Evolutionary conservation across 1,140 invertebrate species (phyloP).

Genomic region (Aricia agestis): DNA sequence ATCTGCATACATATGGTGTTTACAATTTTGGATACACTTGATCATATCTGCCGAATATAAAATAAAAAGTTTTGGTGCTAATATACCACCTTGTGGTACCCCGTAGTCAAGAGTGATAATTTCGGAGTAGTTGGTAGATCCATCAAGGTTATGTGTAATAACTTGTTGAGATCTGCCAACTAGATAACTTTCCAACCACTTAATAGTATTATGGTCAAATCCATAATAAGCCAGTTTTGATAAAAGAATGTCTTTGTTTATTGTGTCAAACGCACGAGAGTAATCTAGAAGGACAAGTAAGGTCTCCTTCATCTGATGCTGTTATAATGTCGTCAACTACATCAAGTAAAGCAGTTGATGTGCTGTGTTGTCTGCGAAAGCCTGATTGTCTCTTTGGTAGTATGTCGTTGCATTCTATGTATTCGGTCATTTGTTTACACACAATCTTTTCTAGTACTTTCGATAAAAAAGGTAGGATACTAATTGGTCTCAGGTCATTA

Average conservation of each 20-base stretch:
- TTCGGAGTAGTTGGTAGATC: no score
- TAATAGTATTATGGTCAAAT: not conserved
- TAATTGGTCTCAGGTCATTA: not conserved
- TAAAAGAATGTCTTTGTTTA: not conserved
- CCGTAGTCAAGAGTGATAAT: no score
- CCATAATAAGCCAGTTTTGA: slow-evolving; percentile 10
- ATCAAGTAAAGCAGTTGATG: not conserved
- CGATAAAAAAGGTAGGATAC: not conserved
- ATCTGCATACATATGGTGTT: slow-evolving; percentile 5
- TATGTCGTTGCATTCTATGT: not conserved
- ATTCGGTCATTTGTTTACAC: not conserved
- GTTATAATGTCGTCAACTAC: slow-evolving; percentile 8
- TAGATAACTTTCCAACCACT: slow-evolving; percentile 17
- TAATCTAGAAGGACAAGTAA: not conserved
- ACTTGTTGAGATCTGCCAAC: not conserved
- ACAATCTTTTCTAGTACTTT: not conserved
- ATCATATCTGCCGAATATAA: no score
- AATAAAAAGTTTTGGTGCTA: no score
- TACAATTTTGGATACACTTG: not conserved
- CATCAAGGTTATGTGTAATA: no score
- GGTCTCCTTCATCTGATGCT: not conserved
- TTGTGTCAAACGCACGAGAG: slow-evolving; percentile 14
- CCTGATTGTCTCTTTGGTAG: not conserved
- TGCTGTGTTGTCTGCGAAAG: not conserved
- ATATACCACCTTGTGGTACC: no score